These are phyloP conservation scores for Bagarius yarrelli DNA, from an alignment of 2,113 vertebrate genomes.

Conservation along the genomic window DNA sequence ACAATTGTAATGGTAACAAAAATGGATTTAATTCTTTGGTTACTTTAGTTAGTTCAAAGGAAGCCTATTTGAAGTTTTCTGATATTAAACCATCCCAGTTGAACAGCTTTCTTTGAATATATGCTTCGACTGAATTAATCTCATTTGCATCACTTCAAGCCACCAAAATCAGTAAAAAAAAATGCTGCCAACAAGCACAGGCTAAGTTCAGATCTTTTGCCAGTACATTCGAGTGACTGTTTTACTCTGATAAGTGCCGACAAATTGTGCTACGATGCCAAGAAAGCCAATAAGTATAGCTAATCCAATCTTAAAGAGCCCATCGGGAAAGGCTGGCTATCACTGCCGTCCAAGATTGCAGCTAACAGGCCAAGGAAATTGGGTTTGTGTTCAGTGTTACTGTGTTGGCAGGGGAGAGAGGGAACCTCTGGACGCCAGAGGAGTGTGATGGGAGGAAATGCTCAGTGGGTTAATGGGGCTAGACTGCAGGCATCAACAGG, in stretches of 20 bases:
- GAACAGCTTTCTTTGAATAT: conserved; percentile 35
- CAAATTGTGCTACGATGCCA: conserved; percentile 58
- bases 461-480: conserved; percentile 53
- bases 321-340: conserved; percentile 43
- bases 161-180: conserved; percentile 38
- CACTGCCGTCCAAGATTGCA: conserved; percentile 58
- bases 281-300: conserved; percentile 59
- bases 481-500: conserved; percentile 66
- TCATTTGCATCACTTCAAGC: conserved; percentile 61
- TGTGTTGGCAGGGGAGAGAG: conserved; percentile 41
- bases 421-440: conserved; percentile 36
- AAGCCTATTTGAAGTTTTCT: neutral
- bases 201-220: conserved; percentile 63
- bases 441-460: conserved; percentile 26
- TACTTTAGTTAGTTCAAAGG: no score
- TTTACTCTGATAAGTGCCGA: conserved; percentile 65
- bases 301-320: conserved; percentile 67
- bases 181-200: conserved; percentile 45
- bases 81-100: conserved; percentile 32
- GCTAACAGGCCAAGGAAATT: conserved; percentile 52
- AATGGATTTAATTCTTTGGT: neutral
- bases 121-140: conserved; percentile 55
- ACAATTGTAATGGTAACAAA: neutral
- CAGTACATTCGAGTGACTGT: conserved; percentile 58
- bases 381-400: conserved; percentile 48